Conservation (phyloP, 2,888 invertebrate species). For the Dryobotodes eremita region DNA sequence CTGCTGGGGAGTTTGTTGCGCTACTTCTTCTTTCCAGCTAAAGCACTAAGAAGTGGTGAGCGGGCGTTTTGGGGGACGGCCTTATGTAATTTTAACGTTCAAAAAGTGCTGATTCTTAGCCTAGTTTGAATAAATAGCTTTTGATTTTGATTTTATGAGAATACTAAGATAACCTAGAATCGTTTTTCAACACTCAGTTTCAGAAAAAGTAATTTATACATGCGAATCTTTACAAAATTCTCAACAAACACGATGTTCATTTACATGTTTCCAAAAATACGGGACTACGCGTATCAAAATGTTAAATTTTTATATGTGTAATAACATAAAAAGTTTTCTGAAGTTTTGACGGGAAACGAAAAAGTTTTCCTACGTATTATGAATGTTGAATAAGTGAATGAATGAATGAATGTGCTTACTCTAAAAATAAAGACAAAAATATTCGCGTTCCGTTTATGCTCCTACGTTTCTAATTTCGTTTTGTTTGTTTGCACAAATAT, state of each 20-base stretch:
- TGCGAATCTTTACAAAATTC: background rate
- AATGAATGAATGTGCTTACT: constrained; percentile 55
- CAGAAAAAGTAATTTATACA: background rate
- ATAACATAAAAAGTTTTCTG: constrained; percentile 38
- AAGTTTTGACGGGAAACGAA: constrained; percentile 61
- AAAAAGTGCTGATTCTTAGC: too few relatives aligned
- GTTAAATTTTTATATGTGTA: constrained; percentile 25
- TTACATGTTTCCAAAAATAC: constrained; percentile 20
- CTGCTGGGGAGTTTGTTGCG: too few relatives aligned
- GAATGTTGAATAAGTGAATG: constrained; percentile 59
- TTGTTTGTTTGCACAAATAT: constrained; percentile 42
- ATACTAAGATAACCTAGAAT: background rate
- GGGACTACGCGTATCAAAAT: constrained; percentile 27
- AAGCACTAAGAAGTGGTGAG: too few relatives aligned
- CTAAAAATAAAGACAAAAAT: constrained; percentile 58
- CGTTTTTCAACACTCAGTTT: background rate
- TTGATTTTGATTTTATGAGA: too few relatives aligned
- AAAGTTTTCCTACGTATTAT: constrained; percentile 62
- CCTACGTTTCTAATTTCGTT: constrained; percentile 47
- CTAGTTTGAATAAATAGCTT: too few relatives aligned
- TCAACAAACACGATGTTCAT: background rate
- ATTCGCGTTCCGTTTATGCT: constrained; percentile 31
- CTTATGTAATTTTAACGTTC: too few relatives aligned
- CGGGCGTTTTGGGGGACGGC: too few relatives aligned
- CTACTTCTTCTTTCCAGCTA: too few relatives aligned